phyloP scores from a whole-genome alignment of 2,113 vertebrate species.

The Dendropsophus ebraccatus region DNA sequence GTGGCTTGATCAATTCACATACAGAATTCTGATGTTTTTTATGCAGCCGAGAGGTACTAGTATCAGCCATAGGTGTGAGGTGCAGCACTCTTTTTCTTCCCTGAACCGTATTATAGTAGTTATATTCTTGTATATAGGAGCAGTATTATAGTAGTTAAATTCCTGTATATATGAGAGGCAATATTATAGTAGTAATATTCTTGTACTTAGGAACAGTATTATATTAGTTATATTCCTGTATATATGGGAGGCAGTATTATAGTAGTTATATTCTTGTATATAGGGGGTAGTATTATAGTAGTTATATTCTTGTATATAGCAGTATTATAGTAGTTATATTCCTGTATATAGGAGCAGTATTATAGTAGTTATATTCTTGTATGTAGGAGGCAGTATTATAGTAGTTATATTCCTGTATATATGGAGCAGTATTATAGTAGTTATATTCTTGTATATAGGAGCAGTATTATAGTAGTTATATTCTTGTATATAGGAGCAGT shows the following conservation, averaged over 20 bases:
- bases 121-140: not conserved
- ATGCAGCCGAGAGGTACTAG: too few species aligned
- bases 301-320: too few species aligned
- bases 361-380: slow-evolving; percentile 7
- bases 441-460: not conserved
- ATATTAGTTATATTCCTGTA: not conserved
- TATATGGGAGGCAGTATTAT: too few species aligned
- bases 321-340: not conserved
- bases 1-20: too few species aligned
- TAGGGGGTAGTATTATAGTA: too few species aligned
- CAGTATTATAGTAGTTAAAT: slow-evolving; percentile 12
- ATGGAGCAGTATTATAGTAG: not conserved
- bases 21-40: too few species aligned
- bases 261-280: too few species aligned
- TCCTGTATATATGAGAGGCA: not conserved
- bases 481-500: not conserved
- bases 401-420: not conserved
- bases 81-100: too few species aligned
- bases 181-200: not conserved
- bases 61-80: too few species aligned
- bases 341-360: not conserved
- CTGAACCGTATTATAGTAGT: not conserved
- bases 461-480: slow-evolving; percentile 6
- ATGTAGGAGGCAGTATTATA: not conserved
- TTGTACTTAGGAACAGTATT: not conserved